phyloP scores from a whole-genome alignment of 2,888 invertebrate species.

The Plagodis dolabraria region DNA sequence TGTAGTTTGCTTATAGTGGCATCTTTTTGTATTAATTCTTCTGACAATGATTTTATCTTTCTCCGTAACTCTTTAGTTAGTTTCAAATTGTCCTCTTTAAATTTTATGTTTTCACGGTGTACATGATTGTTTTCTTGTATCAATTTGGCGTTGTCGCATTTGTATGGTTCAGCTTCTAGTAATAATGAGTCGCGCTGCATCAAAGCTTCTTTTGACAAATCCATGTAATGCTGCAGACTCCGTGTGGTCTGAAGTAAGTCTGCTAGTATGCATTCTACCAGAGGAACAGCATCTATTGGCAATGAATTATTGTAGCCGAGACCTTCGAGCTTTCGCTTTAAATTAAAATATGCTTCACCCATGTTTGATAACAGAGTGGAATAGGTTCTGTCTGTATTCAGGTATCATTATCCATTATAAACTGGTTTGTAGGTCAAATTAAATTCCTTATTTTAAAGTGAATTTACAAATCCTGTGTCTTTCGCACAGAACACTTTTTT shows the following conservation, averaged over 20 bases:
- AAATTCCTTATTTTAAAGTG: no score
- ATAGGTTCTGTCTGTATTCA: conserved; percentile 7
- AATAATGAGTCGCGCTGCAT: conserved; percentile 89
- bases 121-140: conserved; percentile 91
- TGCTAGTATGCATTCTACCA: conserved; percentile 91
- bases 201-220: conserved; percentile 88
- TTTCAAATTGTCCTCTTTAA: conserved; percentile 87
- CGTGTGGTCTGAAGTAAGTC: conserved; percentile 95
- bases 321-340: conserved; percentile 90
- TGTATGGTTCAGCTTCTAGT: conserved; percentile 90
- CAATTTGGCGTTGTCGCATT: conserved; percentile 91
- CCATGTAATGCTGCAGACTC: conserved; percentile 93
- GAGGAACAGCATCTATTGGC: conserved; percentile 89
- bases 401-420: no score
- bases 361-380: conserved; percentile 44
- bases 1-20: conserved; percentile 69
- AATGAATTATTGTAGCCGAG: conserved; percentile 92
- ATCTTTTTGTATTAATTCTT: conserved; percentile 85
- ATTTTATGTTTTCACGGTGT: conserved; percentile 87
- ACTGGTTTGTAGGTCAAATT: no score
- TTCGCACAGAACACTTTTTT: no score
- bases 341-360: conserved; percentile 74
- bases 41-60: conserved; percentile 86
- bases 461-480: no score
- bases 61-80: conserved; percentile 84